Conservation (phyloP, 2,888 invertebrate species). For the Bursaphelenchus okinawaensis region DNA sequence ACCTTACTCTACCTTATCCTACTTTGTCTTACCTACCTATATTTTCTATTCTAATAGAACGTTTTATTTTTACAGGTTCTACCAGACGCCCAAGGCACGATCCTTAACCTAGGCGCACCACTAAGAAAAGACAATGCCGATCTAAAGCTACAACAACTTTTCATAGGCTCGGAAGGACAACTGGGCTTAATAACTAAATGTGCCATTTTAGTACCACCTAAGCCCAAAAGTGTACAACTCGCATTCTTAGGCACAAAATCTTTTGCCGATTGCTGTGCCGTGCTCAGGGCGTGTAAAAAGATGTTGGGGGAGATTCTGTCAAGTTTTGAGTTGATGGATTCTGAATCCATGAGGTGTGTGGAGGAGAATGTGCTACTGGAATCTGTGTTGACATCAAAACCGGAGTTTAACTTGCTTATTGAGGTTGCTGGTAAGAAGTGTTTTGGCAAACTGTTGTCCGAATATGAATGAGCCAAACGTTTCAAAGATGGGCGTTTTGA, state of each 20-base stretch:
- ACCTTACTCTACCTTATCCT: too few species aligned
- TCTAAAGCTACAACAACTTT: constrained; percentile 88
- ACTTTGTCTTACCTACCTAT: not conserved
- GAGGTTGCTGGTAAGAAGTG: constrained; percentile 64
- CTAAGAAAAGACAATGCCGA: constrained; percentile 96
- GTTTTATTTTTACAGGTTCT: constrained; percentile 66
- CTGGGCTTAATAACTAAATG: constrained; percentile 87
- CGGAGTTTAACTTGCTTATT: constrained; percentile 45
- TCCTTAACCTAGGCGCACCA: constrained; percentile 77
- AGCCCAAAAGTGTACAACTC: constrained; percentile 75
- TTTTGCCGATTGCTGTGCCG: constrained; percentile 73
- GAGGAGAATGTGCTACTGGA: constrained; percentile 35
- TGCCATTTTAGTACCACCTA: constrained; percentile 79
- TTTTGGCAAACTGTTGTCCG: too few species aligned
- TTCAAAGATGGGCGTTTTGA: too few species aligned
- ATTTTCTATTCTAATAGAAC: not conserved
- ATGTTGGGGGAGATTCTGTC: constrained; percentile 80
- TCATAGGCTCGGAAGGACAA: constrained; percentile 95
- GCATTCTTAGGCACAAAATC: constrained; percentile 70
- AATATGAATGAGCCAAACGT: too few species aligned
- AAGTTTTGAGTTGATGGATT: constrained; percentile 90
- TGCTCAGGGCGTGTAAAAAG: constrained; percentile 71
- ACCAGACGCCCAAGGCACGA: constrained; percentile 70
- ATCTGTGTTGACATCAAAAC: constrained; percentile 30
- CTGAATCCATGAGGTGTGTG: constrained; percentile 66